Conservation (phyloP, 2,113 vertebrate species). For the Brachyhypopomus occidentalis region DNA sequence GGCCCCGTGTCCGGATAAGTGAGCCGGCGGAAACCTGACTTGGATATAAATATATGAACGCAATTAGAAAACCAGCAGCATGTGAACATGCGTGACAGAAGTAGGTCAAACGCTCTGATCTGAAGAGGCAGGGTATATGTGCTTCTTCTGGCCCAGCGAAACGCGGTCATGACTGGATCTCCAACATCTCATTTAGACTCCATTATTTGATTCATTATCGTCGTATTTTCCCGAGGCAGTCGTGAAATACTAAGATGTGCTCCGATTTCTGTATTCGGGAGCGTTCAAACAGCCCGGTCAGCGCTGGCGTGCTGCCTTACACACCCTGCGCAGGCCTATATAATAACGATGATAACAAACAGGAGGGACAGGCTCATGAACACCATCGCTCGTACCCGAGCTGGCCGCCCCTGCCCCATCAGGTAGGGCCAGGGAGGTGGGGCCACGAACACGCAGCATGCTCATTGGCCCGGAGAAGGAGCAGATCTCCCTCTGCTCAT, state of each 20-base stretch:
- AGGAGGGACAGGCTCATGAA: neutral
- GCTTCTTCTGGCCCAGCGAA: neutral
- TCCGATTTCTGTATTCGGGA: neutral
- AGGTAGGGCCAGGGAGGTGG: no score
- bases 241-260: neutral
- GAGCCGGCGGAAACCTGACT: neutral
- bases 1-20: neutral
- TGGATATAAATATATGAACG: constrained; percentile 48
- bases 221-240: neutral
- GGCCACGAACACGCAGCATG: no score
- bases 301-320: neutral
- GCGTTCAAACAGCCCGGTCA: neutral
- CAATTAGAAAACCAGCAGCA: constrained; percentile 42
- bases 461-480: no score
- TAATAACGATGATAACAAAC: neutral
- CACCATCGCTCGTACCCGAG: no score
- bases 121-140: neutral
- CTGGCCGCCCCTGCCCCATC: no score
- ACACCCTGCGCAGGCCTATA: neutral
- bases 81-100: constrained; percentile 25
- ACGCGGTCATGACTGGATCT: constrained; percentile 4
- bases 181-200: neutral
- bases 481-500: no score
- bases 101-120: constrained; percentile 38
- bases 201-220: constrained; percentile 7